phyloP scores from a whole-genome alignment of 2,113 vertebrate genomes.

The Nothobranchius furzeri region DNA sequence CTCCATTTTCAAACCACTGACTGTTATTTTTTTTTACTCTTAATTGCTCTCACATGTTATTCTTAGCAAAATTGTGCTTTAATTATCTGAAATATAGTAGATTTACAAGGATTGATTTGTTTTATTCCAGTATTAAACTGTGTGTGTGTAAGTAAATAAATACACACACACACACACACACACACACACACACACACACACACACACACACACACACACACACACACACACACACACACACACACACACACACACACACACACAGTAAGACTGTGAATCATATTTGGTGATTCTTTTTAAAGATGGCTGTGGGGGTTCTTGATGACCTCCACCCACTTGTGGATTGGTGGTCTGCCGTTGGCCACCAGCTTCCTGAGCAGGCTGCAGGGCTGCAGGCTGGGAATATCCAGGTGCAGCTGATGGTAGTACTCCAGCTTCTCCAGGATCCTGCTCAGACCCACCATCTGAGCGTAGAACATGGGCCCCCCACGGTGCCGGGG shows the following conservation, averaged over 20 bases:
- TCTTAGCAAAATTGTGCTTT: neutral
- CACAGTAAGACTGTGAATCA: too few relatives aligned
- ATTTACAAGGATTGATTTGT: too few relatives aligned
- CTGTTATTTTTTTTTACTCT: neutral
- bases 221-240: too few relatives aligned
- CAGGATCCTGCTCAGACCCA: slow-evolving; percentile 83
- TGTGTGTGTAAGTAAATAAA: too few relatives aligned
- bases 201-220: too few relatives aligned
- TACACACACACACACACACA: too few relatives aligned
- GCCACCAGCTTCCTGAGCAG: slow-evolving; percentile 86
- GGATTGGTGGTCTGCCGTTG: slow-evolving; percentile 84
- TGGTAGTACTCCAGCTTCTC: slow-evolving; percentile 85
- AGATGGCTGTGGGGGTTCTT: slow-evolving; percentile 76
- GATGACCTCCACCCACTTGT: slow-evolving; percentile 82
- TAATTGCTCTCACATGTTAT: too few relatives aligned
- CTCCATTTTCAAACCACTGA: neutral
- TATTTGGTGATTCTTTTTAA: slow-evolving; percentile 60
- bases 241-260: too few relatives aligned
- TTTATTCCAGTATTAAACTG: too few relatives aligned
- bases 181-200: too few relatives aligned
- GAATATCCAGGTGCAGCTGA: slow-evolving; percentile 81
- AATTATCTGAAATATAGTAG: neutral
- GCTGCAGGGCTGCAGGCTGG: slow-evolving; percentile 79
- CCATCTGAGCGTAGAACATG: slow-evolving; percentile 88
- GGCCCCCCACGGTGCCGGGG: slow-evolving; percentile 88